Base-by-base conservation (phyloP, 2,113 vertebrate species). In the Apodemus speciosus region DNA sequence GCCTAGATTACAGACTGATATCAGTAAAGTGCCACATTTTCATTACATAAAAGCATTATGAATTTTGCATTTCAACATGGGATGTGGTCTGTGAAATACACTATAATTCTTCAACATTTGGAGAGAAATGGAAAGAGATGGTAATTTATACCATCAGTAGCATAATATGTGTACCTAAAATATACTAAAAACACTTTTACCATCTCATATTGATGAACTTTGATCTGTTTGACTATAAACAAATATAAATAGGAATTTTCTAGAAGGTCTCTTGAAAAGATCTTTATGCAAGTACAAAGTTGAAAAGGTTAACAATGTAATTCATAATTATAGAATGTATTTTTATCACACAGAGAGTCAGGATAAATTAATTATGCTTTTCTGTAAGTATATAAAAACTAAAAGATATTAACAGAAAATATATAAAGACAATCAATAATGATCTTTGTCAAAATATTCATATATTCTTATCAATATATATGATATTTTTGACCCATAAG, bases 381-480 rank as follows among this genome's bases (percentile, higher is more conserved):
- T 79, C 51, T 83, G n/a, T 9, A 91, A 91, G 32, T 46, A 6
- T 58, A 72, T 58, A 75, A 46, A 76, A 96, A 80, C 11, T 72
- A 46, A 13, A 73, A 73, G 23, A 87, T 58, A 89, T 89, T 71
- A 35, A 73, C 15, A 62, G 51, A 9, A 18, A 95, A 79, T 38
- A n/a, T 25, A 89, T 89, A 62, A 64, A 80, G 93, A 86, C 18
- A 25, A 13, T 73, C 35, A 84, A 95, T 89, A 72, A 43, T 53
- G 32, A 38, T 35, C 1, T 69, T 21, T 85, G 21, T 51, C 51
- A 53, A 51, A 86, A 86, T 53, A 86, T 80, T 68, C 10, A 68
- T 71, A 69, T n/a, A 27, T 58, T 9, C 30, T 66, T 30, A 85
- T 66, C 58, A n/a, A 38, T 40, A 49, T 49, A 64, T 25, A 46